Evolutionary conservation across 2,888 invertebrate species (phyloP).

Genomic region (Idaea aversata): DNA sequence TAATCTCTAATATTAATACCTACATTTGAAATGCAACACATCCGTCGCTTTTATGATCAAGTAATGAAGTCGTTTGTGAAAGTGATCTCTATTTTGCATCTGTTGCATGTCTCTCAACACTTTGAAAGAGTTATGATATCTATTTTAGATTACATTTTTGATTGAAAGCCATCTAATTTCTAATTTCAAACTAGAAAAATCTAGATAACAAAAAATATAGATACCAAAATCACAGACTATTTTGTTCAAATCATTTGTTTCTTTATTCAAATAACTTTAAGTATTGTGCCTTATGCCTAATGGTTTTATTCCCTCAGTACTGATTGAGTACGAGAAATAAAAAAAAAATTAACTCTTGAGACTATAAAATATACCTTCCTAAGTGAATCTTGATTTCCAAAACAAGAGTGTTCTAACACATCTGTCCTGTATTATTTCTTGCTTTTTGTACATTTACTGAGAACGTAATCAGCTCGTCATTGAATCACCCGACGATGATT

Average conservation of each 20-base stretch:
- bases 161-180: background rate
- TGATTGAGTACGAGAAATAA: too few relatives aligned
- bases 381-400: background rate
- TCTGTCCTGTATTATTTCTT: background rate
- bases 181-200: background rate
- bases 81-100: background rate
- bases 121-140: background rate
- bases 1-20: background rate
- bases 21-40: background rate
- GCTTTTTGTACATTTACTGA: background rate
- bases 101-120: background rate
- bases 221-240: too few relatives aligned
- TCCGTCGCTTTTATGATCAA: background rate
- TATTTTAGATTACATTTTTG: background rate
- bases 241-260: too few relatives aligned
- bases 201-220: background rate
- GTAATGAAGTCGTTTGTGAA: background rate
- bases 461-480: constrained; percentile 34
- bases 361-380: too few relatives aligned
- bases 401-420: background rate
- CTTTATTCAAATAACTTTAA: too few relatives aligned
- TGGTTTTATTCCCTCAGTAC: too few relatives aligned
- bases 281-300: too few relatives aligned
- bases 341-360: too few relatives aligned
- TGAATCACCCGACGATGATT: constrained; percentile 33